Base-by-base conservation (phyloP, 2,888 invertebrate genomes). In the Phyllotreta cruciferae region DNA sequence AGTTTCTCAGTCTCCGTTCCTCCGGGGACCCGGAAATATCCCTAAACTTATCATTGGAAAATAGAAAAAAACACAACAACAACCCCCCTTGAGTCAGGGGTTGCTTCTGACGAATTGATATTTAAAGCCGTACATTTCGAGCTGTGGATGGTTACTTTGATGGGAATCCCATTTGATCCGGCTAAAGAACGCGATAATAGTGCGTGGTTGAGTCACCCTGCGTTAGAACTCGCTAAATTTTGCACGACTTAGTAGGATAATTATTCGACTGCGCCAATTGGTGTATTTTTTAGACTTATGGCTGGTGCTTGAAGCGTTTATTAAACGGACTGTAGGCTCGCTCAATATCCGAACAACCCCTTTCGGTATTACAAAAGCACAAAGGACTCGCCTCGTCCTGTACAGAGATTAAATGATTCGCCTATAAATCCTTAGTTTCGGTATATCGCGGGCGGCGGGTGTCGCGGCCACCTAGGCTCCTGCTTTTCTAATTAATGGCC, bases 401-500 rank as follows among this genome's bases (percentile, higher is more conserved):
- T 66, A 62, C 63, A 63, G 67, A 58, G 68, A 67, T 71, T 66
- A 69, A 72, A 70, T 62, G 70, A 68, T 67, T 67, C 63, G 56
- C 55, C 70, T 66, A 76, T 77, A 76, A 77, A 77, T 77, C 75
- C 74, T 76, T 73, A 75, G 71, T 75, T 75, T 24, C 24, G 1
- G 73, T 76, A 76, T 74, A 76, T 75, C 73, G 73, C 71, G 68
- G 69, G 69, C 74, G 47, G 52, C 55, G 38, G 62, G 73, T 75
- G 74, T 75, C 75, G 73, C 70, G 73, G 70, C 73, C 76, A 76
- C 74, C 75, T 75, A 75, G 24, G 60, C 70, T 68, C 62, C 62
- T 70, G 73, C 73, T 70, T 72, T 73, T 75, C 75, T 77, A 77
- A 76, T 77, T 77, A 77, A 77, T 77, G 74, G 74, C 71, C 73